These are phyloP conservation scores for Pempheris klunzingeri DNA, from an alignment of 2,797 vertebrate species.

Conservation along the genomic window DNA sequence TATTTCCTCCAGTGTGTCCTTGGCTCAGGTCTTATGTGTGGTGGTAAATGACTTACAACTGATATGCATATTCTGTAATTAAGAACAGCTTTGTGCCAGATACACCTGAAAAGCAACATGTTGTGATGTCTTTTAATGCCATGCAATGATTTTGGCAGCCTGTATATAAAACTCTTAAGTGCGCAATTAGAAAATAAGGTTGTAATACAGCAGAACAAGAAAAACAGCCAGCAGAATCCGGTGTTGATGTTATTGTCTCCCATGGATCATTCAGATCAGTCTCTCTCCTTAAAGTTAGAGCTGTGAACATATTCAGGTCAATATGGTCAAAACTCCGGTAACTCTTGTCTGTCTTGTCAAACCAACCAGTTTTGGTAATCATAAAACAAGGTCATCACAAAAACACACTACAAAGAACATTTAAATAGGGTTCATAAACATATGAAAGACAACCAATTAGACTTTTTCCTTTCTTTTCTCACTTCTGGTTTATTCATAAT, in stretches of 20 bases:
- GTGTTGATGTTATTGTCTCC: background rate
- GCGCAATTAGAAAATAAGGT: background rate
- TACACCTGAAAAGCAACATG: background rate
- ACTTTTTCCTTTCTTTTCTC: no score
- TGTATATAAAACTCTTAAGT: background rate
- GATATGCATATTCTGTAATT: background rate
- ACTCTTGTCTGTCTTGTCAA: no score
- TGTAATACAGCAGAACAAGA: background rate
- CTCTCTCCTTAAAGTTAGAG: background rate
- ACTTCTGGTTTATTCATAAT: background rate
- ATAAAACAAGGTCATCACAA: no score
- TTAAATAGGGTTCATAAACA: no score
- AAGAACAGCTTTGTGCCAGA: no score
- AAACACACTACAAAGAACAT: no score
- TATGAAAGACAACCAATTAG: no score
- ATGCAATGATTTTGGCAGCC: background rate
- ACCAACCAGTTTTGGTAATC: no score
- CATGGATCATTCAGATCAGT: background rate
- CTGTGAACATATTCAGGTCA: no score
- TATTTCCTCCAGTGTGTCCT: background rate
- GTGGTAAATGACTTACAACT: background rate
- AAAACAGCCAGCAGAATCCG: background rate
- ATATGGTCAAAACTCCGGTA: no score
- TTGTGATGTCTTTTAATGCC: background rate
- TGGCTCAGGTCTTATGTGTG: conserved; percentile 12